phyloP scores from a whole-genome alignment of 2,888 invertebrate genomes.

The Patella pellucida region DNA sequence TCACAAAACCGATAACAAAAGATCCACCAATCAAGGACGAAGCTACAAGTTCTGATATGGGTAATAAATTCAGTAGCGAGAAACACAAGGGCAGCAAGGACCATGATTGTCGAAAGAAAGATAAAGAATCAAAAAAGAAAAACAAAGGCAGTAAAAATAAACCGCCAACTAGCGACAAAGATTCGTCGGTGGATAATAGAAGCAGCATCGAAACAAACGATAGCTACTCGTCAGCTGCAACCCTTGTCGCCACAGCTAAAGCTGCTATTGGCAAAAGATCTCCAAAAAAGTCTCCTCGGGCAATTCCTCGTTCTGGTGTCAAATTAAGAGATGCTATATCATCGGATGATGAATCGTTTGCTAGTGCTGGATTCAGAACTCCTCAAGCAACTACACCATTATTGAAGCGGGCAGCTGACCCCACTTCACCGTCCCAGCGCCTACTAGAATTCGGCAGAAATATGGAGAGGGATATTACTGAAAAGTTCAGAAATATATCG shows the following conservation, averaged over 20 bases:
- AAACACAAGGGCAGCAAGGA: neutral
- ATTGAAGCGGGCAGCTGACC: constrained; percentile 23
- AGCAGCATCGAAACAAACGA: constrained; percentile 1
- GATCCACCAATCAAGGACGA: neutral
- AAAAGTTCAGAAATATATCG: constrained; percentile 25
- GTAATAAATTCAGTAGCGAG: constrained; percentile 17
- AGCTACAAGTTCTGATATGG: neutral
- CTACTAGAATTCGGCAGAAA: constrained; percentile 35
- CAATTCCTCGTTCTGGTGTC: neutral
- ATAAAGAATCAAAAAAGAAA: neutral
- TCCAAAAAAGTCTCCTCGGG: neutral
- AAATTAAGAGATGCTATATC: constrained; percentile 17
- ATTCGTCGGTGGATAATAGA: neutral
- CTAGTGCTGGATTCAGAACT: constrained; percentile 32
- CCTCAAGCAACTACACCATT: constrained; percentile 35
- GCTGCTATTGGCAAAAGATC: neutral
- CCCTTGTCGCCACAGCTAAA: neutral
- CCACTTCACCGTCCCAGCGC: constrained; percentile 24
- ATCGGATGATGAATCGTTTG: constrained; percentile 21
- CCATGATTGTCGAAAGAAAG: constrained; percentile 9
- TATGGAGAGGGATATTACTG: constrained; percentile 36
- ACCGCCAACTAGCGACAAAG: neutral
- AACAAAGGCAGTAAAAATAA: neutral
- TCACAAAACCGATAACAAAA: too few species aligned
- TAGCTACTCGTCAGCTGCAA: constrained; percentile 1